Percentiles rank a stretch among this genome's conserved stretches.
Conservation (phyloP, 2,888 invertebrate species). For the Noctua pronuba region DNA sequence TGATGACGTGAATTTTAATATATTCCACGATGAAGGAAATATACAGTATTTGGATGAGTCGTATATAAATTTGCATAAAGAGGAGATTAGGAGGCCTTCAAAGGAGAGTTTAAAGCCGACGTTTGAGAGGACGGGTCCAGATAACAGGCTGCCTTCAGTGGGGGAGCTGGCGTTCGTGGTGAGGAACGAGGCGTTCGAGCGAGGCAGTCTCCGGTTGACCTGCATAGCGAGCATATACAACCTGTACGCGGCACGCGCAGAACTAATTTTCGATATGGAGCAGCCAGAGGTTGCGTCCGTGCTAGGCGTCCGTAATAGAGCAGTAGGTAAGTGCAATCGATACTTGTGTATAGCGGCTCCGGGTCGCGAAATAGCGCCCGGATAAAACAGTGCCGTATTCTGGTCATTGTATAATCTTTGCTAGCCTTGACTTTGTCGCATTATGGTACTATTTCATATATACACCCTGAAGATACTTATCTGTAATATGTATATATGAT, state of each 20-base stretch:
- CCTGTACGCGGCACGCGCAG: constrained; percentile 91
- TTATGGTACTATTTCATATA: not conserved
- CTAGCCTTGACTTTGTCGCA: constrained; percentile 13
- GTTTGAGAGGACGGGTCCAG: constrained; percentile 85
- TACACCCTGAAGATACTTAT: too few species aligned
- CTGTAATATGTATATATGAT: too few species aligned
- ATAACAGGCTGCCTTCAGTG: constrained; percentile 83
- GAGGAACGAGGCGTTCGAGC: constrained; percentile 91
- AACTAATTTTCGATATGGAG: constrained; percentile 93
- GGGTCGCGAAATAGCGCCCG: constrained; percentile 46
- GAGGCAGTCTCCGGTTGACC: constrained; percentile 91
- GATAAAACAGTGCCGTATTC: constrained; percentile 42
- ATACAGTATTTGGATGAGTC: constrained; percentile 87
- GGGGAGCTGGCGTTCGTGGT: constrained; percentile 91
- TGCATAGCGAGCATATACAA: constrained; percentile 93
- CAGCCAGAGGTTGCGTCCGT: constrained; percentile 94
- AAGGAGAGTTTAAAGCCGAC: constrained; percentile 82
- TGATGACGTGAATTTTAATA: constrained; percentile 84
- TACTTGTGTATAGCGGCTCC: constrained; percentile 62
- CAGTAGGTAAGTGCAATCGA: constrained; percentile 86
- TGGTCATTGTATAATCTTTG: constrained; percentile 33
- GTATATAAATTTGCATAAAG: constrained; percentile 87
- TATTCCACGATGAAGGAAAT: constrained; percentile 86
- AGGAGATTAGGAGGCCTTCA: constrained; percentile 85
- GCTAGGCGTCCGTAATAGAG: constrained; percentile 92